Conservation (phyloP, 1,140 invertebrate species). For the Hypothenemus hampei region DNA sequence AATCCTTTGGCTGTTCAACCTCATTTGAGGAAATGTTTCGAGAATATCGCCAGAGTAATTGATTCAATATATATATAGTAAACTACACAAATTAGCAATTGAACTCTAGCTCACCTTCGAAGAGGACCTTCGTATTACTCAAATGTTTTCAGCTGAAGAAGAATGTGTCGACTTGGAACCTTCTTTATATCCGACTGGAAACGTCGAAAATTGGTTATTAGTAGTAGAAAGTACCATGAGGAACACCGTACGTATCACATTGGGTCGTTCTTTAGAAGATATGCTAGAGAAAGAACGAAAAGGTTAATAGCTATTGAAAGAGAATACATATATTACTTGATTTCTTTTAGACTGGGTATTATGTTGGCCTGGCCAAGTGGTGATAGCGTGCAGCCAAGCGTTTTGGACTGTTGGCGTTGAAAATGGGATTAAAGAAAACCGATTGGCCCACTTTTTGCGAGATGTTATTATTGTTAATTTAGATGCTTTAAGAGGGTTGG, state of each 20-base stretch:
- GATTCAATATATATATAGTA: not conserved
- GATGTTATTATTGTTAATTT: slow-evolving; percentile 48
- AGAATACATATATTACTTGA: not conserved
- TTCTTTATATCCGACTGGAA: slow-evolving; percentile 62
- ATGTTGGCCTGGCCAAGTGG: slow-evolving; percentile 71
- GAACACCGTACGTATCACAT: slow-evolving; percentile 46
- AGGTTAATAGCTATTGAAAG: not conserved
- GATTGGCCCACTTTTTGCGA: slow-evolving; percentile 47
- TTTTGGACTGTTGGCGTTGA: slow-evolving; percentile 61
- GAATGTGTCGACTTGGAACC: slow-evolving; percentile 62
- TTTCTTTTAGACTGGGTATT: slow-evolving; percentile 58
- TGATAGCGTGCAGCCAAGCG: slow-evolving; percentile 62
- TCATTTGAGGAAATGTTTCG: slow-evolving; percentile 75
- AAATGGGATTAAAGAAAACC: slow-evolving; percentile 48
- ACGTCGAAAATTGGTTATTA: slow-evolving; percentile 75
- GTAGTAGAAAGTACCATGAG: slow-evolving; percentile 66
- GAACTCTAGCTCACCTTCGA: slow-evolving; percentile 64
- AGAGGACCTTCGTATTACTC: slow-evolving; percentile 61
- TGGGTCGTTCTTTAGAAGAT: slow-evolving; percentile 52
- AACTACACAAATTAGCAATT: not conserved
- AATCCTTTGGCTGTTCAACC: slow-evolving; percentile 72
- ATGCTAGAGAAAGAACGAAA: slow-evolving; percentile 50
- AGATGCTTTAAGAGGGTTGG: slow-evolving; percentile 59
- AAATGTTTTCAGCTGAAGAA: slow-evolving; percentile 73
- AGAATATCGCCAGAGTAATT: slow-evolving; percentile 65